These are phyloP conservation scores for Ectropis crepuscularia DNA, from an alignment of 2,888 invertebrate genomes.

Conservation along the genomic window DNA sequence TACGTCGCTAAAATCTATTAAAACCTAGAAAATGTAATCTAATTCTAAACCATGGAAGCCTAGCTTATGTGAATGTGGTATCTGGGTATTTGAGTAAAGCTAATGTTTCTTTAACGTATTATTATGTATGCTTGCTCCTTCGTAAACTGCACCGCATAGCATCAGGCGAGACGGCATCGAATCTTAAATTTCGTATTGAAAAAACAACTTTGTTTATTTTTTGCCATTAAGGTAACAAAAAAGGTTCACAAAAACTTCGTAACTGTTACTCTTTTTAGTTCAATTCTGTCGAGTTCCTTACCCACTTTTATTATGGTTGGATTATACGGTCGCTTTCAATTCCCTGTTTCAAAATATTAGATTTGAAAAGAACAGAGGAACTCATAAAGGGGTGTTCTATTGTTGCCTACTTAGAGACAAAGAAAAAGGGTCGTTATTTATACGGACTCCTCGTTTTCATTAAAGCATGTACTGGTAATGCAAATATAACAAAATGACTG, in stretches of 20 bases:
- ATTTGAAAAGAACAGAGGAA: conserved; percentile 21
- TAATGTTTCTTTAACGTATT: too few relatives aligned
- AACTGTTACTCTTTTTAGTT: conserved; percentile 14
- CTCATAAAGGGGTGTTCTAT: conserved; percentile 18
- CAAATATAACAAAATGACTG: neutral
- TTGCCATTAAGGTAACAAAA: too few relatives aligned
- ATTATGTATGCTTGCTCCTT: too few relatives aligned
- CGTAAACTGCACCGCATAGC: too few relatives aligned
- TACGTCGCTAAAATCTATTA: too few relatives aligned
- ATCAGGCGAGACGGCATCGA: too few relatives aligned
- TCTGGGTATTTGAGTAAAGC: too few relatives aligned
- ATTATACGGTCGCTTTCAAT: conserved; percentile 39
- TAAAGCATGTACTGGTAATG: neutral
- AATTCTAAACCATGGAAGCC: too few relatives aligned
- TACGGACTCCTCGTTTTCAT: conserved; percentile 7
- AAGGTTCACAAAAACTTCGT: neutral
- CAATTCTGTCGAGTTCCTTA: conserved; percentile 28
- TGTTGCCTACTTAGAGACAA: conserved; percentile 18
- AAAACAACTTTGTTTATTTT: too few relatives aligned
- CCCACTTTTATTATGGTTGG: conserved; percentile 37
- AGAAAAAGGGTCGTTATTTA: conserved; percentile 12
- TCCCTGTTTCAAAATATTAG: conserved; percentile 31
- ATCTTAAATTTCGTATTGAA: too few relatives aligned
- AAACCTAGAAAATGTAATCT: too few relatives aligned
- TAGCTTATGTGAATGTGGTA: too few relatives aligned